A percentile compares a stretch with the other conserved stretches of the same genome.
Evolutionary conservation across 2,113 vertebrate species (phyloP).

Genomic region (Cyanoliseus patagonus): DNA sequence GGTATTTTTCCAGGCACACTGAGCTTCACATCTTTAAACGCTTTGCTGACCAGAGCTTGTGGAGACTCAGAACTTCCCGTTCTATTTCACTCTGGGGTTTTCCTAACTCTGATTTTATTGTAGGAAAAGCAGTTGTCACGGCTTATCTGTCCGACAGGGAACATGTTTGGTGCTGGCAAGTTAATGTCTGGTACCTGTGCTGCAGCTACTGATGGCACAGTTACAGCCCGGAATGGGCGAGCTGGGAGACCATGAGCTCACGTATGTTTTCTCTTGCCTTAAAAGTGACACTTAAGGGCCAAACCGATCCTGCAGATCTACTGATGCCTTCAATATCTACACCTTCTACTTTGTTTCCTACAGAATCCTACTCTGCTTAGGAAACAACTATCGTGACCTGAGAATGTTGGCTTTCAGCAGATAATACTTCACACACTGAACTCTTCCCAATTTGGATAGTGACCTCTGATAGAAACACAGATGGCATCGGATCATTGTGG

Average conservation of each 20-base stretch:
- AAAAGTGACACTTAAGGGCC: neutral
- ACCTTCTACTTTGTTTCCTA: neutral
- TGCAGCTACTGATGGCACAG: constrained; percentile 73
- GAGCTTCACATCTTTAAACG: neutral
- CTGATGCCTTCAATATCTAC: neutral
- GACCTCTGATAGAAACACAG: neutral
- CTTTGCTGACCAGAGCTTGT: neutral
- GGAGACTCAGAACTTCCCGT: neutral
- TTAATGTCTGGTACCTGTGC: constrained; percentile 70
- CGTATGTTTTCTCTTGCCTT: neutral
- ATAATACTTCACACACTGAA: neutral
- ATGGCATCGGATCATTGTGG: neutral
- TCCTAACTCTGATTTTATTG: neutral
- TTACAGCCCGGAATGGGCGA: constrained; percentile 77
- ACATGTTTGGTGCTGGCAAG: constrained; percentile 42
- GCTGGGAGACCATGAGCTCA: constrained; percentile 45
- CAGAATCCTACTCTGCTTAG: neutral
- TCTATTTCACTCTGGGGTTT: neutral
- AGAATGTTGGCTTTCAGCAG: neutral
- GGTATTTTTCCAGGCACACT: neutral
- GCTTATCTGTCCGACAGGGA: constrained; percentile 69
- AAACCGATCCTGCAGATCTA: neutral
- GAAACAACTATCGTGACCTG: neutral
- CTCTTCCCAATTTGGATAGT: neutral
- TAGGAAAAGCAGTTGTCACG: constrained; percentile 73